These are phyloP conservation scores for Clinocottus analis DNA, from an alignment of 2,113 vertebrate species.

Conservation along the genomic window DNA sequence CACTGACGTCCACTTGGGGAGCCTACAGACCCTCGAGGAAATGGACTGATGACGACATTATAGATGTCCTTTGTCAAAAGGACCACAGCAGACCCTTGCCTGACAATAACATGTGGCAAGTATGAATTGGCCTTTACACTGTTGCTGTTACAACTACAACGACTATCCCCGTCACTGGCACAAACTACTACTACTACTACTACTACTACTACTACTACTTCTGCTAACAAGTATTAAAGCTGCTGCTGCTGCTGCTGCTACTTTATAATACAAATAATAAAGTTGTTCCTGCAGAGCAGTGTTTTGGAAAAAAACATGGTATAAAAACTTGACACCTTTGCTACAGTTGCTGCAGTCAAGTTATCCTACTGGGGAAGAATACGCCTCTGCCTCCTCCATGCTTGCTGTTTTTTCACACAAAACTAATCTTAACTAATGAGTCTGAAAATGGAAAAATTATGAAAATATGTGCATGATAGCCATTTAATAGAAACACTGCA, in stretches of 20 bases:
- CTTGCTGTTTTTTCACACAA: conserved; percentile 53
- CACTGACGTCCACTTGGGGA: too few relatives aligned
- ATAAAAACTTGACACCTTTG: neutral
- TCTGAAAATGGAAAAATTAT: conserved; percentile 2
- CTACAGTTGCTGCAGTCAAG: neutral
- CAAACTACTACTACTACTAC: too few relatives aligned
- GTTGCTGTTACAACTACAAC: too few relatives aligned
- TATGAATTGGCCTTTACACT: too few relatives aligned
- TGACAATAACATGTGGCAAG: too few relatives aligned
- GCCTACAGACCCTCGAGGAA: too few relatives aligned
- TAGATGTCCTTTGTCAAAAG: too few relatives aligned
- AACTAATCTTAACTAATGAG: neutral
- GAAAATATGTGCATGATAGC: too few relatives aligned
- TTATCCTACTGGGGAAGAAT: neutral
- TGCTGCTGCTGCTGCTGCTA: neutral
- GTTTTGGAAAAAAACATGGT: neutral
- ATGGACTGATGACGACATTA: too few relatives aligned
- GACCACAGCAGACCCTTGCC: too few relatives aligned
- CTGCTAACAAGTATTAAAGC: neutral
- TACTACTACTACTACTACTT: neutral
- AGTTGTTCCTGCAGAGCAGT: conserved; percentile 60
- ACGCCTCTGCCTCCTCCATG: conserved; percentile 60
- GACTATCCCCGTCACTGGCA: too few relatives aligned
- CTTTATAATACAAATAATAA: neutral
- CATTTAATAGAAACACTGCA: conserved; percentile 4